A percentile compares a stretch with the other conserved stretches of the same genome.
These are phyloP conservation scores for Prionace glauca DNA, from an alignment of 2,797 vertebrate species.

Conservation along the genomic window DNA sequence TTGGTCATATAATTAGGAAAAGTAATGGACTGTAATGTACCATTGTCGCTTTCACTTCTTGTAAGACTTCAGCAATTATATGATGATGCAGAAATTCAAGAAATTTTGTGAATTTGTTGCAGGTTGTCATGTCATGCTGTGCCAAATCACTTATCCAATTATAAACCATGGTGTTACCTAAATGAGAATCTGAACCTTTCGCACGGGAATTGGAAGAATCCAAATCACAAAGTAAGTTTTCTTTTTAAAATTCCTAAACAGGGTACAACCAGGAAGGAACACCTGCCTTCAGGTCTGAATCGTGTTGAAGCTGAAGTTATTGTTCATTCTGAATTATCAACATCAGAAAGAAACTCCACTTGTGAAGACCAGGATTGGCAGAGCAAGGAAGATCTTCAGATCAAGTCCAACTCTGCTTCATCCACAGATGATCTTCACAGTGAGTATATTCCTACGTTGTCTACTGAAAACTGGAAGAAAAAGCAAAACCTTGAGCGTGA, in stretches of 20 bases:
- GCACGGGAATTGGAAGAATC: not conserved
- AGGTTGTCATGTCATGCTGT: not conserved
- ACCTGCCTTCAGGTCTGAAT: conserved; percentile 60
- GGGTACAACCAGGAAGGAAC: conserved; percentile 61
- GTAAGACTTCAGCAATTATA: not conserved
- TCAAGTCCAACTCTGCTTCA: not conserved
- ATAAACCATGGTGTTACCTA: not conserved
- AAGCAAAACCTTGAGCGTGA: not conserved
- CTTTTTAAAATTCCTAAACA: conserved; percentile 46
- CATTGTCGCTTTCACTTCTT: not conserved
- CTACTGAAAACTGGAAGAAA: not conserved
- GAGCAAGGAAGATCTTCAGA: conserved; percentile 6
- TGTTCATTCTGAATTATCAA: conserved; percentile 84
- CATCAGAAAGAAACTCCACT: conserved; percentile 51
- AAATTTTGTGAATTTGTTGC: not conserved
- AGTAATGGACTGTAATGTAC: not conserved
- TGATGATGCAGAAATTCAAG: not conserved
- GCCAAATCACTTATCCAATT: not conserved
- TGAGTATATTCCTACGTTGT: conserved; percentile 9
- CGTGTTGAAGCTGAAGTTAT: conserved; percentile 92
- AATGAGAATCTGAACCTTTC: not conserved
- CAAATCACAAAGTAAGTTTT: not conserved
- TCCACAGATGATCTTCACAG: conserved; percentile 8
- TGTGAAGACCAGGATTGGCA: not conserved
- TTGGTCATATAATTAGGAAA: not conserved